These are phyloP conservation scores for Pantherophis vulpinus DNA, from an alignment of 2,797 vertebrate genomes.

Conservation along the genomic window DNA sequence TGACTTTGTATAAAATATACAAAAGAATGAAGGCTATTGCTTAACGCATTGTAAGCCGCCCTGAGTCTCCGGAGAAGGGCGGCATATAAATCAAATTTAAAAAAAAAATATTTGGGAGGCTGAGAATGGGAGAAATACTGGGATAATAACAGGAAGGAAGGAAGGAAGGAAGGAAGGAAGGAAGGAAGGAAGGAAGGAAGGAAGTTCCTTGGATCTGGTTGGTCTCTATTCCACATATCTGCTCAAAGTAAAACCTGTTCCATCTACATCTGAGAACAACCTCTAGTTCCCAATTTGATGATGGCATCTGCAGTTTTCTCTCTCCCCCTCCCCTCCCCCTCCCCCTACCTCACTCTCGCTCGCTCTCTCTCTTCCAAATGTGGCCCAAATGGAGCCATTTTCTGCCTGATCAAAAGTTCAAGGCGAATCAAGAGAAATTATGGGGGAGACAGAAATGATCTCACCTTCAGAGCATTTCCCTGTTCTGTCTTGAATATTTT, in stretches of 20 bases:
- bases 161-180: too few relatives aligned
- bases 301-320: neutral
- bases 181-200: neutral
- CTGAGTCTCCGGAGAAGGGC: too few relatives aligned
- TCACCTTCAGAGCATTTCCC: conserved; percentile 17
- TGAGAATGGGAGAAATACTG: neutral
- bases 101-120: neutral
- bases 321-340: neutral
- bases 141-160: neutral
- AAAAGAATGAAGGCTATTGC: too few relatives aligned
- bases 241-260: neutral
- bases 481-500: conserved; percentile 18
- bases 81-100: too few relatives aligned
- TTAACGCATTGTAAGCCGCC: too few relatives aligned
- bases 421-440: conserved; percentile 13
- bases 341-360: neutral
- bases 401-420: neutral
- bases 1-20: too few relatives aligned
- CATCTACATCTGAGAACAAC: neutral
- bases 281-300: conserved; percentile 1
- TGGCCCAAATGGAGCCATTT: conserved; percentile 21
- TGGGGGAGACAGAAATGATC: conserved; percentile 6
- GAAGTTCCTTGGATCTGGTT: neutral
- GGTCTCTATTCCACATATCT: neutral
- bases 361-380: neutral